phyloP scores from a whole-genome alignment of 2,797 vertebrate genomes.

The Phoxinus dragarum region DNA sequence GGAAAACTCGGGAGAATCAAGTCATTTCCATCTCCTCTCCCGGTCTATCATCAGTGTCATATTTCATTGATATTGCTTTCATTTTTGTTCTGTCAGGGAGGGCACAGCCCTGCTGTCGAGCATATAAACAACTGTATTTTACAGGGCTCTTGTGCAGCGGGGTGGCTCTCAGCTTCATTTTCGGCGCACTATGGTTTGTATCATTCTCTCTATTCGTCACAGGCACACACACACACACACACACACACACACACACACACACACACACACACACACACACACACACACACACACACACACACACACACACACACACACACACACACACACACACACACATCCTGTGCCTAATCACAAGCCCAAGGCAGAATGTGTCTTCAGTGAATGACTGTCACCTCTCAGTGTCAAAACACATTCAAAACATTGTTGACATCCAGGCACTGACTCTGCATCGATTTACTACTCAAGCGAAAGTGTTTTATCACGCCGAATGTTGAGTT shows the following conservation, averaged over 20 bases:
- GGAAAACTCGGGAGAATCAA: slow-evolving; percentile 64
- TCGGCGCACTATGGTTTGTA: slow-evolving; percentile 38
- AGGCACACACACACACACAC: slow-evolving; percentile 9
- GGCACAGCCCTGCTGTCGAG: slow-evolving; percentile 60
- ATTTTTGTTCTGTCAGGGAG: slow-evolving; percentile 65
- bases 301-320: slow-evolving; percentile 4
- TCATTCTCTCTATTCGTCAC: slow-evolving; percentile 37
- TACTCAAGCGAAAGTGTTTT: slow-evolving; percentile 55
- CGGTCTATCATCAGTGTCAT: slow-evolving; percentile 65
- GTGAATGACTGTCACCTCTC: slow-evolving; percentile 57
- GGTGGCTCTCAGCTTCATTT: slow-evolving; percentile 52
- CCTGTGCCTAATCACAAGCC: slow-evolving; percentile 41
- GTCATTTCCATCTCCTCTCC: slow-evolving; percentile 64
- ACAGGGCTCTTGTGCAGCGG: slow-evolving; percentile 49
- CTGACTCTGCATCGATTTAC: slow-evolving; percentile 58
- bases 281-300: slow-evolving; percentile 13
- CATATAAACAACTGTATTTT: slow-evolving; percentile 66
- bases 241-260: neutral
- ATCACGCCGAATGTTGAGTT: slow-evolving; percentile 39
- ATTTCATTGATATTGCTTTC: slow-evolving; percentile 69
- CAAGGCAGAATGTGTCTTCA: slow-evolving; percentile 35
- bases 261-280: neutral
- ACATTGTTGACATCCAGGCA: slow-evolving; percentile 52
- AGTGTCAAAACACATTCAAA: slow-evolving; percentile 52
- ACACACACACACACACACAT: neutral